Conservation (phyloP, 2,888 invertebrate genomes). For the Sylvicola fuscatus region DNA sequence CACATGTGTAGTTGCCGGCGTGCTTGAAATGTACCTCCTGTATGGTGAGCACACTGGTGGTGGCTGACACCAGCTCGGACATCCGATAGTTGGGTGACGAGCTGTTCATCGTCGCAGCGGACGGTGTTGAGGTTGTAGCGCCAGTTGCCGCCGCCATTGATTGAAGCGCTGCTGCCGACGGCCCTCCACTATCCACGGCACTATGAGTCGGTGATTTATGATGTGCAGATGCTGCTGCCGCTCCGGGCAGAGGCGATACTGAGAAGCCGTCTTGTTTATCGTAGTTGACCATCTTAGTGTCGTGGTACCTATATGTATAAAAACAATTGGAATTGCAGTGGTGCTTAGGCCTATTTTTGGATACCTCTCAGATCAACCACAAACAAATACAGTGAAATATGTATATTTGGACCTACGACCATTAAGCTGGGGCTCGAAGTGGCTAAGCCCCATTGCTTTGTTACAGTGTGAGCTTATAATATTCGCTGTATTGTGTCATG, state of each 20-base stretch:
- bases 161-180: background rate
- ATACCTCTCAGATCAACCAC: no score
- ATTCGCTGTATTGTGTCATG: no score
- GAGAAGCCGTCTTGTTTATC: constrained; percentile 44
- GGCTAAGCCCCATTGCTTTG: no score
- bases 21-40: constrained; percentile 40
- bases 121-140: background rate
- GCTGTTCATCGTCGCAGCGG: background rate
- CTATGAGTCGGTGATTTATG: constrained; percentile 1
- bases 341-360: no score
- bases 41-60: constrained; percentile 39
- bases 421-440: no score
- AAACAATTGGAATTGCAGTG: no score
- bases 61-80: constrained; percentile 9
- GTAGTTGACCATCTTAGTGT: constrained; percentile 69
- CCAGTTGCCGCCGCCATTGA: background rate
- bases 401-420: no score
- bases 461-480: no score
- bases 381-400: no score
- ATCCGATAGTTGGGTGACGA: background rate
- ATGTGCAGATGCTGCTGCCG: constrained; percentile 2
- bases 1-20: constrained; percentile 65
- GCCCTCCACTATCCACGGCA: constrained; percentile 20
- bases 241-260: constrained; percentile 11
- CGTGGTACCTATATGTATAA: constrained; percentile 50